Conservation (phyloP, 2,113 vertebrate genomes). For the Conger conger region DNA sequence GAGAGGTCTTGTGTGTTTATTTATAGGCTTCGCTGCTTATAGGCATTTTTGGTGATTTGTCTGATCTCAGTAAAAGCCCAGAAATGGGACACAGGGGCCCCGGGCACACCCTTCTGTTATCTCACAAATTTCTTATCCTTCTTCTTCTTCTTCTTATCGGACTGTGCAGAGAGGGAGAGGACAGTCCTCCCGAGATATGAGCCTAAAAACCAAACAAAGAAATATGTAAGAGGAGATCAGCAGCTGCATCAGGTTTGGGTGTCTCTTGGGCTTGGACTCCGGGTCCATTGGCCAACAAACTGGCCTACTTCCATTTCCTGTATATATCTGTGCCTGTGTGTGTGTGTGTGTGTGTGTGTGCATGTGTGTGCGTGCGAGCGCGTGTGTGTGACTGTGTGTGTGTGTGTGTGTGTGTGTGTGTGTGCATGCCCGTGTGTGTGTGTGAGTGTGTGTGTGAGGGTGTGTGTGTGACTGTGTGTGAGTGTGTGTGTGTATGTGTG, state of each 20-base stretch:
- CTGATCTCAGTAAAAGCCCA: conserved; percentile 50
- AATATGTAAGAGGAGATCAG: not conserved
- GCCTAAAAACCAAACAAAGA: not conserved
- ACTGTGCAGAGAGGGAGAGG: conserved; percentile 19
- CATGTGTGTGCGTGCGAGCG: not conserved
- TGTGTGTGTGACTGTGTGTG: not conserved
- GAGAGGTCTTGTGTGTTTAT: not conserved
- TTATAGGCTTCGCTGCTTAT: conserved; percentile 44
- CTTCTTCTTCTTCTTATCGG: conserved; percentile 25
- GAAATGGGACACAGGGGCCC: not conserved
- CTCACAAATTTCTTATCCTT: conserved; percentile 1
- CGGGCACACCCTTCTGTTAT: conserved; percentile 31
- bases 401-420: not conserved
- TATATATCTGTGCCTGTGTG: too few species aligned
- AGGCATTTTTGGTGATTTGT: conserved; percentile 28
- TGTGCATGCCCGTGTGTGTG: not conserved
- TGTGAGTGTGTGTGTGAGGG: conserved; percentile 29
- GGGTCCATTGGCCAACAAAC: too few species aligned
- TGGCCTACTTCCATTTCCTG: too few species aligned
- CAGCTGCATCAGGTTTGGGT: not conserved
- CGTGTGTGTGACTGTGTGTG: conserved; percentile 11
- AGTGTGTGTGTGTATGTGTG: not conserved
- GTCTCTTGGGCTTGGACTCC: not conserved
- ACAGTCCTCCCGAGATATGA: conserved; percentile 19
- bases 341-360: too few species aligned